Conservation (phyloP, 2,113 vertebrate genomes). For the Isurus oxyrinchus region DNA sequence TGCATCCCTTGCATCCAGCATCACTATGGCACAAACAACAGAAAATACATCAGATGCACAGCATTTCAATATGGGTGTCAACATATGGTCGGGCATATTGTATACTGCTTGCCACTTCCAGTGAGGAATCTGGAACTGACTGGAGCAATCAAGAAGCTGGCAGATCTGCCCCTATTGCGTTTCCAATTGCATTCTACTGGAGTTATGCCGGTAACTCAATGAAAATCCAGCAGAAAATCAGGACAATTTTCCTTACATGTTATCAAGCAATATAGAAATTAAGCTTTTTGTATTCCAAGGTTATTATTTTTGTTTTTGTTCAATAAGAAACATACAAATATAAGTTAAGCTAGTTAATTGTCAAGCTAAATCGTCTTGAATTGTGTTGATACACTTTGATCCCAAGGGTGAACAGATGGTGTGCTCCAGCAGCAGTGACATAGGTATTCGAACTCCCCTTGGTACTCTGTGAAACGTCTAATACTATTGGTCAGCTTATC, state of each 20-base stretch:
- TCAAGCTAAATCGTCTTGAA: background rate
- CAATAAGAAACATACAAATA: background rate
- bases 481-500: no score
- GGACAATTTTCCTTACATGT: background rate
- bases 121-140: background rate
- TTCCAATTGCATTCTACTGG: background rate
- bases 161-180: background rate
- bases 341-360: background rate
- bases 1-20: background rate
- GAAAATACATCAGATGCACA: background rate
- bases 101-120: background rate
- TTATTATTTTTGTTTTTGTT: background rate
- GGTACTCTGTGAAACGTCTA: background rate
- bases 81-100: constrained; percentile 6
- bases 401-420: background rate
- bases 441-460: background rate
- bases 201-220: background rate
- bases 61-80: background rate
- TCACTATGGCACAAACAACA: background rate
- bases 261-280: background rate
- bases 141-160: background rate
- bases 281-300: background rate
- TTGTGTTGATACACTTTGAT: background rate
- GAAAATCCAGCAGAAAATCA: background rate
- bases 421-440: background rate